These are phyloP conservation scores for Ifrita kowaldi DNA, from an alignment of 2,113 vertebrate species.

Conservation along the genomic window DNA sequence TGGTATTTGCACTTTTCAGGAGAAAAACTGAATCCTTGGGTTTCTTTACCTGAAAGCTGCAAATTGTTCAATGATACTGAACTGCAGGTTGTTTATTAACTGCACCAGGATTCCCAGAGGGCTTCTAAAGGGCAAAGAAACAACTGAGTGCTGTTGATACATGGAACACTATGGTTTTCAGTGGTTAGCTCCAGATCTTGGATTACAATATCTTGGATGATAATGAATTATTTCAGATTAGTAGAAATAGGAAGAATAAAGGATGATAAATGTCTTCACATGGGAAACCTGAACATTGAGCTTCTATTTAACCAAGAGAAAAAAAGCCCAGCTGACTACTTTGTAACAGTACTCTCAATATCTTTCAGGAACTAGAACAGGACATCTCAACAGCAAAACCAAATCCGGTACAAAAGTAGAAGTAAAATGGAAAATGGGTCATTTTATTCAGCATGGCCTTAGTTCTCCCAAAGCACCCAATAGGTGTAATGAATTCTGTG, in stretches of 20 bases:
- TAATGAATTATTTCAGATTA: not conserved
- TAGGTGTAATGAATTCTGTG: not conserved
- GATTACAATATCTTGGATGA: not conserved
- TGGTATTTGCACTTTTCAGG: not conserved
- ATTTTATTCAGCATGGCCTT: not conserved
- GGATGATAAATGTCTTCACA: not conserved
- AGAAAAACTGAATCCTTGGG: not conserved
- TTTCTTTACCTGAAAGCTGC: not conserved
- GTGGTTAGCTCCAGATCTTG: not conserved
- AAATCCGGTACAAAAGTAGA: not conserved
- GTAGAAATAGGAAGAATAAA: not conserved
- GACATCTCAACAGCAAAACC: not conserved
- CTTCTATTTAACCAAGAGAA: not conserved
- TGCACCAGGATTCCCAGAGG: not conserved
- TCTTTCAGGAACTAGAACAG: not conserved
- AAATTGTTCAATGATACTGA: not conserved
- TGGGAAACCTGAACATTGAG: not conserved
- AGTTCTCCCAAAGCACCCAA: not conserved
- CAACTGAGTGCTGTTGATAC: accelerated
- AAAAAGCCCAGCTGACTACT: not conserved
- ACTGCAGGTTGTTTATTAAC: not conserved
- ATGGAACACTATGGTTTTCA: accelerated
- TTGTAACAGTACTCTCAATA: not conserved
- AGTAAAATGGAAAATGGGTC: not conserved
- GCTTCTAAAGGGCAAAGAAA: not conserved